These are phyloP conservation scores for Ametastegia equiseti DNA, from an alignment of 2,888 invertebrate genomes.

Conservation along the genomic window DNA sequence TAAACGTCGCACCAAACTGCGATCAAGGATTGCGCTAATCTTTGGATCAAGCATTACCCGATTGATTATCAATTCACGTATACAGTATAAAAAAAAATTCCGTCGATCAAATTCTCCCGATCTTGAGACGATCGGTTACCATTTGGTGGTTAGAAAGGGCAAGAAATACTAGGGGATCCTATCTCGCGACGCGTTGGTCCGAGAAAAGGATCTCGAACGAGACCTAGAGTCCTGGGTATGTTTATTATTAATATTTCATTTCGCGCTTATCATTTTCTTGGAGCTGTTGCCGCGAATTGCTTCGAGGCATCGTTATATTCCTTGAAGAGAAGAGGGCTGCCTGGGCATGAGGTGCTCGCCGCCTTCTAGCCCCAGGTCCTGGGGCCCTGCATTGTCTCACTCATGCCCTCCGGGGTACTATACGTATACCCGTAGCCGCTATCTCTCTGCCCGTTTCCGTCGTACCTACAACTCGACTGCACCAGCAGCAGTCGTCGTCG, in stretches of 20 bases:
- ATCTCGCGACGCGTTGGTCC: background rate
- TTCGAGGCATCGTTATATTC: conserved; percentile 71
- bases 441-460: conserved; percentile 68
- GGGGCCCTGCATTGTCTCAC: conserved; percentile 63
- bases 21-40: too few species aligned
- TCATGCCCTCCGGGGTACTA: conserved; percentile 54
- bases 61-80: too few species aligned
- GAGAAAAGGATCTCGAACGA: background rate
- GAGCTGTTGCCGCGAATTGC: conserved; percentile 61
- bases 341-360: conserved; percentile 39
- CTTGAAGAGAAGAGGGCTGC: conserved; percentile 64
- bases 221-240: background rate
- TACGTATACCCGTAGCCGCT: conserved; percentile 56
- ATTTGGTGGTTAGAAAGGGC: too few species aligned
- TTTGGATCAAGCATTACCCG: too few species aligned
- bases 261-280: conserved; percentile 75
- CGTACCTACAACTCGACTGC: conserved; percentile 60
- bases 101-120: too few species aligned
- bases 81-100: too few species aligned
- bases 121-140: too few species aligned
- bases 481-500: conserved; percentile 54
- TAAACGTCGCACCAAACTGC: too few species aligned
- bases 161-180: too few species aligned
- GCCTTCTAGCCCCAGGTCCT: conserved; percentile 56
- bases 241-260: conserved; percentile 76